Conservation (phyloP, 2,888 invertebrate species). For the Thyatira batis region DNA sequence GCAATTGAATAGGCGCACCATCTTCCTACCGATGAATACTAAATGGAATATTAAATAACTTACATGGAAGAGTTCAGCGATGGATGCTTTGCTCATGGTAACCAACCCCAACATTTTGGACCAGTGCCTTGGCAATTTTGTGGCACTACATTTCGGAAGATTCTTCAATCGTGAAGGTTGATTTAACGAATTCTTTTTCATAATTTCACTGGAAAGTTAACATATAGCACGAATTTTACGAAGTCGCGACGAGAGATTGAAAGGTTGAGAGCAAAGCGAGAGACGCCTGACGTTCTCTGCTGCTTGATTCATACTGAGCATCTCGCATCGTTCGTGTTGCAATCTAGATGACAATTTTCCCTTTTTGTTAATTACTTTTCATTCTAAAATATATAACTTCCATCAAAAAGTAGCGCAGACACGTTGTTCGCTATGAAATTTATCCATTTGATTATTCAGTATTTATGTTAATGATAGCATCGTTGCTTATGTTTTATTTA, state of each 20-base stretch:
- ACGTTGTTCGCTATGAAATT: no score
- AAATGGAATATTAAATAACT: no score
- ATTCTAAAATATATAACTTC: no score
- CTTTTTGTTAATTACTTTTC: no score
- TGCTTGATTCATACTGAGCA: constrained; percentile 42
- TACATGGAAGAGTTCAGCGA: constrained; percentile 64
- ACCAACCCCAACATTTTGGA: constrained; percentile 63
- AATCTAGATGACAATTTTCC: neutral
- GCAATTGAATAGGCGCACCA: no score
- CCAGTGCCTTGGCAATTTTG: constrained; percentile 62
- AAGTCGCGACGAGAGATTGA: neutral
- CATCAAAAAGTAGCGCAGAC: no score
- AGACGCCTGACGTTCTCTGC: constrained; percentile 35
- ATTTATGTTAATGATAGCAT: no score
- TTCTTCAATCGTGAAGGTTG: constrained; percentile 47
- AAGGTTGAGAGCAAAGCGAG: neutral
- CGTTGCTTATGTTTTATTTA: no score
- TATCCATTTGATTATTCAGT: no score
- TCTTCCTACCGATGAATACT: no score
- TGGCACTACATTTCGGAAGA: constrained; percentile 58
- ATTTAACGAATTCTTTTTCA: constrained; percentile 41
- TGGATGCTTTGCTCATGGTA: constrained; percentile 43
- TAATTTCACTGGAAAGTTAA: neutral
- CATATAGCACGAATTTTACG: neutral
- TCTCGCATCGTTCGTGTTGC: constrained; percentile 4